Evolutionary conservation across 2,888 invertebrate species (phyloP).

Genomic region (Oxycera nigricornis): DNA sequence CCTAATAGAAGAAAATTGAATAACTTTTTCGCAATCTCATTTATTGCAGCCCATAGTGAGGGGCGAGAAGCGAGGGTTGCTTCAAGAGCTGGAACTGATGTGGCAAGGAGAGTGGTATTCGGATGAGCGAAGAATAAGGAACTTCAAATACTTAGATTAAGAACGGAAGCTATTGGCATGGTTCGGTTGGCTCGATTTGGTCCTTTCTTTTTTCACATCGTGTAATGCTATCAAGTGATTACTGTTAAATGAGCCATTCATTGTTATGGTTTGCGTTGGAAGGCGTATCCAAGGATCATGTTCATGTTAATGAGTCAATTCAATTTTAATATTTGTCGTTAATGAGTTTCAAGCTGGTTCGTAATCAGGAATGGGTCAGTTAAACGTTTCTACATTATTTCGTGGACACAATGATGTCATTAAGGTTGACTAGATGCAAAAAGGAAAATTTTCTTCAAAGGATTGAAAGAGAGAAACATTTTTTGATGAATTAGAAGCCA

Average conservation of each 20-base stretch:
- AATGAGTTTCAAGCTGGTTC: constrained; percentile 9
- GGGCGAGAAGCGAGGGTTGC: background rate
- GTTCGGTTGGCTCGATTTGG: constrained; percentile 13
- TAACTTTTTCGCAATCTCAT: constrained; percentile 40
- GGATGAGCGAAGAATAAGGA: background rate
- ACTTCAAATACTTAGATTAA: background rate
- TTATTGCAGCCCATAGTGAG: constrained; percentile 27
- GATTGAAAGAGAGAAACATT: too few species aligned
- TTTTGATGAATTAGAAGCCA: too few species aligned
- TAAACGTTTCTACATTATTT: too few species aligned
- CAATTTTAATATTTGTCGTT: constrained; percentile 14
- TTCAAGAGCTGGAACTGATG: background rate
- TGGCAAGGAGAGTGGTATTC: background rate
- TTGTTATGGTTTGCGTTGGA: constrained; percentile 3
- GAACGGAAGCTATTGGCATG: constrained; percentile 18
- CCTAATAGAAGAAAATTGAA: constrained; percentile 38
- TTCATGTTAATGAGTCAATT: background rate
- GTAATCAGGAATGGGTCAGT: background rate
- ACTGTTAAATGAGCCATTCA: constrained; percentile 34
- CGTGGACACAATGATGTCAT: too few species aligned
- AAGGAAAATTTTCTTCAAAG: too few species aligned
- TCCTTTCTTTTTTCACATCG: constrained; percentile 5
- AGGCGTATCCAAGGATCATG: background rate
- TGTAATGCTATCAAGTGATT: constrained; percentile 32
- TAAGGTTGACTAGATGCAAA: too few species aligned